Conservation (phyloP, 2,797 vertebrate species). For the Emys orbicularis region DNA sequence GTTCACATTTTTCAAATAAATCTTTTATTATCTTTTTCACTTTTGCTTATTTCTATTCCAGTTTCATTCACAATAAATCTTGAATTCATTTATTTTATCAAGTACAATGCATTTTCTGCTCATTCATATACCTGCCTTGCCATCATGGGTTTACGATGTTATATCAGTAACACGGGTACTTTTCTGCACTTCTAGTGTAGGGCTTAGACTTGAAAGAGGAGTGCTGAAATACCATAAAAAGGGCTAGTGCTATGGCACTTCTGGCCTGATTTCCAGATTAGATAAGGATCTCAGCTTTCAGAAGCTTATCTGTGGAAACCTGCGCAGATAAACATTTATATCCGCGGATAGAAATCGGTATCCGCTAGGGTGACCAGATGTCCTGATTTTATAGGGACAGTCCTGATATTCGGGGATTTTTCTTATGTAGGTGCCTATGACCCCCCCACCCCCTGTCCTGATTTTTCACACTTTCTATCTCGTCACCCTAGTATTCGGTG, state of each 20-base stretch:
- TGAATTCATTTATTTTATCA: background rate
- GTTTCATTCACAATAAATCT: background rate
- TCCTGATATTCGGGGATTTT: no score
- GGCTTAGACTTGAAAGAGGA: background rate
- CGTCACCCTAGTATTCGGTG: no score
- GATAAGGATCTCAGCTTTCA: background rate
- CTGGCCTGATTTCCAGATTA: background rate
- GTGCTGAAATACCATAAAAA: background rate
- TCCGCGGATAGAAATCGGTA: no score
- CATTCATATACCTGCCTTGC: background rate
- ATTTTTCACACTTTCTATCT: no score
- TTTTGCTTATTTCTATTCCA: background rate
- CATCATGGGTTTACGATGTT: background rate
- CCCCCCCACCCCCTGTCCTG: no score
- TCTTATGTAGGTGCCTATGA: no score
- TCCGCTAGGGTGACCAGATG: no score
- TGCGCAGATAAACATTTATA: no score
- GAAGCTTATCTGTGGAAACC: background rate
- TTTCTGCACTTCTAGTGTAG: background rate
- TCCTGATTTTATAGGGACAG: no score
- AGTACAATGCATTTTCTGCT: background rate
- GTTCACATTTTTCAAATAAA: background rate
- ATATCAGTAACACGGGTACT: fast-evolving
- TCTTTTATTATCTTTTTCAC: background rate
- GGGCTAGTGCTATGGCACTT: background rate